A percentile compares a stretch with the other conserved stretches of the same genome.
Conservation (phyloP, 2,888 invertebrate species). For the Pristionchus arcanus region DNA sequence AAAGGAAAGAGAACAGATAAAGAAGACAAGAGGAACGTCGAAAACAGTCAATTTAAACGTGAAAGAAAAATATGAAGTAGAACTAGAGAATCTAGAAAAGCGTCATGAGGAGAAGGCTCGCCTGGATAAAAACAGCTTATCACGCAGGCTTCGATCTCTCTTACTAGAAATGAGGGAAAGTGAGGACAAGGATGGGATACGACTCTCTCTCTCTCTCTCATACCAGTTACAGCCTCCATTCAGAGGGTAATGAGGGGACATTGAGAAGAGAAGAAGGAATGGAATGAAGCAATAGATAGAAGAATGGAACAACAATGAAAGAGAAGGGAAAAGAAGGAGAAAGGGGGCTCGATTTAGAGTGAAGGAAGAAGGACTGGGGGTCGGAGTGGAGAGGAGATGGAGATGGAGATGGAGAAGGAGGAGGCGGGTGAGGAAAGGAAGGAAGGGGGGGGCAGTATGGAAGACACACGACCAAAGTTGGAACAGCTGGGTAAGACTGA, state of each 20-base stretch:
- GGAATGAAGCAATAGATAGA: background rate
- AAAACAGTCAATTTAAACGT: background rate
- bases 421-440: slow-evolving; percentile 30
- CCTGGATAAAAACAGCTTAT: background rate
- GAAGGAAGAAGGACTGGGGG: slow-evolving; percentile 35
- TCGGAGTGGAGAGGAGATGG: background rate
- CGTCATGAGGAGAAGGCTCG: background rate
- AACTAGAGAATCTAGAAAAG: background rate
- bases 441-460: background rate
- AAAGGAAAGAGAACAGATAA: background rate
- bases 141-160: background rate
- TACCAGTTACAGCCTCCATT: background rate
- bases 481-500: slow-evolving; percentile 25
- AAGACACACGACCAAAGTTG: slow-evolving; percentile 30
- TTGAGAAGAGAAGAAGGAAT: slow-evolving; percentile 34
- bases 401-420: background rate
- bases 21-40: background rate
- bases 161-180: background rate
- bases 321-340: background rate
- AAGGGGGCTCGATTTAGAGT: background rate
- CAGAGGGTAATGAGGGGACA: slow-evolving; percentile 25
- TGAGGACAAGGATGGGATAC: background rate
- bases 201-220: background rate
- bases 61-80: background rate
- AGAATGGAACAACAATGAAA: background rate